Evolutionary conservation across 2,797 vertebrate genomes (phyloP), one percentile per base, ranked within the genome.

Genomic region (Sciaenops ocellatus): DNA sequence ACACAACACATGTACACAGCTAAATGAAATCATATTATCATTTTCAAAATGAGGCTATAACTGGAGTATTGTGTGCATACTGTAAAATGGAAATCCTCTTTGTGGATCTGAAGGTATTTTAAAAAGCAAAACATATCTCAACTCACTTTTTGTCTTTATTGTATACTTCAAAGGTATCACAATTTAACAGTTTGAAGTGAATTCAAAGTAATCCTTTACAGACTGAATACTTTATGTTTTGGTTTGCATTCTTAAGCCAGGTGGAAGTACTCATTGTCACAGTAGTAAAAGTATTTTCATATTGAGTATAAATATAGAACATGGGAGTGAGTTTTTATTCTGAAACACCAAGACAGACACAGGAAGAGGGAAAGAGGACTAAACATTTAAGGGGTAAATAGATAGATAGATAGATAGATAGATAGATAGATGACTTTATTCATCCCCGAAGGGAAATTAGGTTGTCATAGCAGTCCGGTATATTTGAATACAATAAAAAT

Each of bases 251-350:
- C 84, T 89, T 81, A 88, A 92, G 75, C 84, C 82, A 89, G 93
- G 87, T 93, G 90, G 85, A 93, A 93, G 93, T 90, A 89, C 89
- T 91, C 89, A 91, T 83, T 86, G 86, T 94, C 87, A 86, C 80
- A 83, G 91, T 93, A 93, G 91, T 95, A 93, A 95, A 95, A 80
- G 93, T 95, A 94, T 94, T 95, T 95, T 94, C 92, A 93, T 94
- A 93, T 88, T 93, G 92, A 92, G 89, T 90, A 91, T 60, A 88
- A 90, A 91, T 68, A 71, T 73, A 86, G 57, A 46, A 69, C 4
- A 24, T 78, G 77, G 56, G 68, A 57, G 67, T 85, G 78, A 90
- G 80, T 89, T 85, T 88, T 89, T 82, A 77, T 84, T 82, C 46
- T 72, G 8, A 48, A 30, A 75, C 18, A 57, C 6, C 0, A 1